phyloP scores from a whole-genome alignment of 2,797 vertebrate species.

The Lophura swinhoii region DNA sequence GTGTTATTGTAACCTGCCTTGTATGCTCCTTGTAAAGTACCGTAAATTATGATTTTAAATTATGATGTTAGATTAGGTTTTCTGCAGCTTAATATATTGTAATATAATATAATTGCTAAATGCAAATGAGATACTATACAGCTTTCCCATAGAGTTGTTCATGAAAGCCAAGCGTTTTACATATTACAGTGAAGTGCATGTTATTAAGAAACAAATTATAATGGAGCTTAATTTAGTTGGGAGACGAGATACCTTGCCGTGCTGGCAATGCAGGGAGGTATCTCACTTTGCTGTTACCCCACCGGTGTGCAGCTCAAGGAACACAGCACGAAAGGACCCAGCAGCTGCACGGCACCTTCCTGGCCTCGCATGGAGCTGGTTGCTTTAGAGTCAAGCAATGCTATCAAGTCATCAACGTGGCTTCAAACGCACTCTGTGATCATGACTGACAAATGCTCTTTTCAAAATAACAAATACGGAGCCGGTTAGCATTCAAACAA shows the following conservation, averaged over 20 bases:
- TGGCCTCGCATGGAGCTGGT: background rate
- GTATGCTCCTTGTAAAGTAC: slow-evolving; percentile 72
- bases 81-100: slow-evolving; percentile 79
- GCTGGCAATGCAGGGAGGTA: slow-evolving; percentile 2
- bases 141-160: slow-evolving; percentile 74
- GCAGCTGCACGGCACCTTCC: background rate
- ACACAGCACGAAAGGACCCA: background rate
- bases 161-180: slow-evolving; percentile 77
- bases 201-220: slow-evolving; percentile 82
- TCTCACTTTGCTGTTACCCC: background rate
- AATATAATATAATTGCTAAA: slow-evolving; percentile 82
- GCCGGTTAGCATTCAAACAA: background rate
- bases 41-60: slow-evolving; percentile 79
- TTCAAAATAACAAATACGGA: background rate
- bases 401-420: background rate
- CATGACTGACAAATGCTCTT: background rate
- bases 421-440: background rate
- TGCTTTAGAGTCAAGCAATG: background rate
- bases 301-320: background rate
- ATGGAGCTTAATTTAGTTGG: slow-evolving; percentile 76
- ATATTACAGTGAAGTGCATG: slow-evolving; percentile 72
- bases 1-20: slow-evolving; percentile 74
- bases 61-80: slow-evolving; percentile 78
- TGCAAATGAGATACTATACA: slow-evolving; percentile 78
- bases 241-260: slow-evolving; percentile 63